Evolutionary conservation across 2,797 vertebrate species (phyloP), one percentile per base, ranked within the genome.

Genomic region (Artibeus lituratus): DNA sequence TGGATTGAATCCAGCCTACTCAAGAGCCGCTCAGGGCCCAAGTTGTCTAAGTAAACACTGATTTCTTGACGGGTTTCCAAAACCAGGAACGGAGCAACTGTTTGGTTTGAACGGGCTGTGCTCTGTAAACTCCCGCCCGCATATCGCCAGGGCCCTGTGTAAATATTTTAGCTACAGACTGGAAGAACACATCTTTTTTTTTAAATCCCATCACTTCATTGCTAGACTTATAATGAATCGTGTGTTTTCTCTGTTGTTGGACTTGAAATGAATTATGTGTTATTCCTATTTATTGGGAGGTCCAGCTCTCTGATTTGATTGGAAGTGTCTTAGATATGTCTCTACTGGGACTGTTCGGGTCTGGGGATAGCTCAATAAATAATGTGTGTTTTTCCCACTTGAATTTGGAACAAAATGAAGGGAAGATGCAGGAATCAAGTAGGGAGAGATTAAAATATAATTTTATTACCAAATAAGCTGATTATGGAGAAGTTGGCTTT

Each of bases 1-100:
- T 97, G 96, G 96, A 95, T 57, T 19, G 74, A 88, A 77, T 96
- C 97, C 96, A 97, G 96, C 78, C 90, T 95, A 92, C 90, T 83
- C 76, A 78, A 97, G 94, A 90, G 95, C 73, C 2, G 3, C 84
- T 91, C 59, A 65, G 96, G 95, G 67, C 88, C 94, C 90, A n/a
- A 90, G 76, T 84, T 91, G 89, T 97, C 96, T 97, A 96, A 97
- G 96, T 97, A 98, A 97, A 98, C 96, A 97, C 49, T 81, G 95
- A 93, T 96, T 90, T 88, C 95, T 97, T 96, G 95, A 97, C 93
- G 10, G 76, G 67, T 92, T 96, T 97, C 97, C 97, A 97, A 96
- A 94, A 78, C 92, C 90, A 44, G 96, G 91, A 96, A 87, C 21
- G 92, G 83, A 97, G 65, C 47, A 86, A 91, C 76, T 97, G 90